phyloP scores from a whole-genome alignment of 2,888 invertebrate species.

The Capitulum mitella region DNA sequence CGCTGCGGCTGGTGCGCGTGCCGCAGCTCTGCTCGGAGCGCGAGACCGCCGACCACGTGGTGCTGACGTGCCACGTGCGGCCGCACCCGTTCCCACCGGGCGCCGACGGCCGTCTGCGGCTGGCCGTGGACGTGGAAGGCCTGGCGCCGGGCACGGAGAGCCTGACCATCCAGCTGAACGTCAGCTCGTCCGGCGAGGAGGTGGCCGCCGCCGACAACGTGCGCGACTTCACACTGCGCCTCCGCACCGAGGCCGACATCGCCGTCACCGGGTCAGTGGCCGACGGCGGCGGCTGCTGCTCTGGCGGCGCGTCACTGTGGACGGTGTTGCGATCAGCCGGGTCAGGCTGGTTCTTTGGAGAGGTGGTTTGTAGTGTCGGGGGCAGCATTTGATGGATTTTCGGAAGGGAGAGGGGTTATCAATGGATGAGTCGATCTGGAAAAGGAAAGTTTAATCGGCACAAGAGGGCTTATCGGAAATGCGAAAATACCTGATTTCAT shows the following conservation, averaged over 20 bases:
- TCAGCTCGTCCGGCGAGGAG: slow-evolving; percentile 19
- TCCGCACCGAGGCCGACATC: slow-evolving; percentile 17
- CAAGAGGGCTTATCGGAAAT: too few species aligned
- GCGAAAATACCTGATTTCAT: too few species aligned
- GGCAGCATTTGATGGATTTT: too few species aligned
- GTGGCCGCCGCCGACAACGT: not conserved
- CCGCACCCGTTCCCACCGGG: slow-evolving; percentile 14
- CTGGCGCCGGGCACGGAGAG: not conserved
- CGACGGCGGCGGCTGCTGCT: too few species aligned
- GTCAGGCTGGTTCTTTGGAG: too few species aligned
- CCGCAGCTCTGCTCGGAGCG: slow-evolving; percentile 13
- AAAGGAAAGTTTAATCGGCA: too few species aligned
- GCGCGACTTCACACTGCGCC: not conserved
- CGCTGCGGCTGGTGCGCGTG: slow-evolving; percentile 11
- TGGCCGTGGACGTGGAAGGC: not conserved
- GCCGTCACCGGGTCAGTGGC: not conserved
- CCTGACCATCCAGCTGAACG: not conserved
- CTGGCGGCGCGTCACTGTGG: too few species aligned
- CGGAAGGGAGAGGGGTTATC: too few species aligned
- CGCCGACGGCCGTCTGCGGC: not conserved
- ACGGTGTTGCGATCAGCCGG: too few species aligned
- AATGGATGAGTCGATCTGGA: too few species aligned
- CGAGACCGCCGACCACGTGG: not conserved
- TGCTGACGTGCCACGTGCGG: not conserved
- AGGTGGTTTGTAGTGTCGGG: too few species aligned